Conservation (phyloP, 2,888 invertebrate species). For the Gibbula magus region DNA sequence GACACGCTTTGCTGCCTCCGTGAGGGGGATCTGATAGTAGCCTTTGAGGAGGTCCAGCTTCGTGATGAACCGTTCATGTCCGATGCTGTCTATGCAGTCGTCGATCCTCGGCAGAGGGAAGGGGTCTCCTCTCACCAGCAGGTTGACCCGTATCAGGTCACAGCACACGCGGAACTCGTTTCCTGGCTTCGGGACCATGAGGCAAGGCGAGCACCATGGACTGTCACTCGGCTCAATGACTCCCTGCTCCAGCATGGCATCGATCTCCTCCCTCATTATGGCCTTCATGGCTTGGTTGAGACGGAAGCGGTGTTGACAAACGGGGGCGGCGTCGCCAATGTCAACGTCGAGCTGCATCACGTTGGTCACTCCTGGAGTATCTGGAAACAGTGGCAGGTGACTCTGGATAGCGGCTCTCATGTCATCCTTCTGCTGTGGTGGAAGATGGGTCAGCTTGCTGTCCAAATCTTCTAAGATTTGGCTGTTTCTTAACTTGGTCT, state of each 20-base stretch:
- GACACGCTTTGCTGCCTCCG: no score
- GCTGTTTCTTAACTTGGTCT: not conserved
- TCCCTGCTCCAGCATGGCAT: not conserved
- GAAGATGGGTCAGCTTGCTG: constrained; percentile 29
- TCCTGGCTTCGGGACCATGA: constrained; percentile 44
- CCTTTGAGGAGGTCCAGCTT: constrained; percentile 50
- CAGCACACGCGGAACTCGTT: constrained; percentile 44
- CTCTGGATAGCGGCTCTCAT: not conserved
- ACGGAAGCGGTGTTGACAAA: constrained; percentile 45
- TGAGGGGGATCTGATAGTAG: no score
- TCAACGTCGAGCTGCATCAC: constrained; percentile 35
- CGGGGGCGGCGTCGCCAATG: constrained; percentile 28
- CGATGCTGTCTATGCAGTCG: constrained; percentile 52
- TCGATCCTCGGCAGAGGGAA: no score
- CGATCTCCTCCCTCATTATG: not conserved
- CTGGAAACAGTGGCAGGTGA: constrained; percentile 37
- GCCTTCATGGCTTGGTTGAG: constrained; percentile 35
- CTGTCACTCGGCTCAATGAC: not conserved
- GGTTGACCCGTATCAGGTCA: constrained; percentile 48
- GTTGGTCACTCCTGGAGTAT: constrained; percentile 38
- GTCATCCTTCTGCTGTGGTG: not conserved
- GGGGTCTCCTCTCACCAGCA: no score
- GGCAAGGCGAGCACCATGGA: constrained; percentile 50
- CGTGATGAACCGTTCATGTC: constrained; percentile 45
- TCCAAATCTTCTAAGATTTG: not conserved